phyloP scores from a whole-genome alignment of 2,797 vertebrate species.

The Pachyuromys duprasi region DNA sequence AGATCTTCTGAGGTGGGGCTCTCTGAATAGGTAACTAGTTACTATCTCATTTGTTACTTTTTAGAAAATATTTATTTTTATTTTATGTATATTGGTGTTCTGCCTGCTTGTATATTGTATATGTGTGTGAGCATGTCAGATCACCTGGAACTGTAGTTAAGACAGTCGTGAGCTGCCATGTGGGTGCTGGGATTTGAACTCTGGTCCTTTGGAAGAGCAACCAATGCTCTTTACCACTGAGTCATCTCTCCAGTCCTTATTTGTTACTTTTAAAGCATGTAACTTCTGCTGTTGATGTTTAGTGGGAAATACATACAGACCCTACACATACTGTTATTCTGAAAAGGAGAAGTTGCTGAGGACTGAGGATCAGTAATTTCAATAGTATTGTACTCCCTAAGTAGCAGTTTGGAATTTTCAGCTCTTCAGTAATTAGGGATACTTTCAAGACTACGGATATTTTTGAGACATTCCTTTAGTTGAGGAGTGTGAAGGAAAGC shows the following conservation, averaged over 20 bases:
- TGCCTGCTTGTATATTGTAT: too few relatives aligned
- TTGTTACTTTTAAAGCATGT: not conserved
- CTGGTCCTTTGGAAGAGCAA: too few relatives aligned
- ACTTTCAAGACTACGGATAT: not conserved
- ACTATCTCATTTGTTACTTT: not conserved
- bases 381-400: not conserved
- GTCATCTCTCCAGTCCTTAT: not conserved
- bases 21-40: not conserved
- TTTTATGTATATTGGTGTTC: too few relatives aligned
- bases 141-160: too few relatives aligned
- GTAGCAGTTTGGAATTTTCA: slow-evolving; percentile 16
- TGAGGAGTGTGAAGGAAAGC: slow-evolving; percentile 5
- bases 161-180: too few relatives aligned
- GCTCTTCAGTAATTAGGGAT: not conserved
- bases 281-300: slow-evolving; percentile 7
- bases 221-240: too few relatives aligned
- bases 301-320: not conserved
- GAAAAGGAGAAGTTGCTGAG: not conserved
- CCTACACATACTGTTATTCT: not conserved
- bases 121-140: too few relatives aligned
- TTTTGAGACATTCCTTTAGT: slow-evolving; percentile 30
- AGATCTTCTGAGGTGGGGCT: not conserved
- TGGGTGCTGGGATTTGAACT: too few relatives aligned
- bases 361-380: not conserved
- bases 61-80: too few relatives aligned